Conservation (phyloP, 2,888 invertebrate species). For the Adelphocoris suturalis region DNA sequence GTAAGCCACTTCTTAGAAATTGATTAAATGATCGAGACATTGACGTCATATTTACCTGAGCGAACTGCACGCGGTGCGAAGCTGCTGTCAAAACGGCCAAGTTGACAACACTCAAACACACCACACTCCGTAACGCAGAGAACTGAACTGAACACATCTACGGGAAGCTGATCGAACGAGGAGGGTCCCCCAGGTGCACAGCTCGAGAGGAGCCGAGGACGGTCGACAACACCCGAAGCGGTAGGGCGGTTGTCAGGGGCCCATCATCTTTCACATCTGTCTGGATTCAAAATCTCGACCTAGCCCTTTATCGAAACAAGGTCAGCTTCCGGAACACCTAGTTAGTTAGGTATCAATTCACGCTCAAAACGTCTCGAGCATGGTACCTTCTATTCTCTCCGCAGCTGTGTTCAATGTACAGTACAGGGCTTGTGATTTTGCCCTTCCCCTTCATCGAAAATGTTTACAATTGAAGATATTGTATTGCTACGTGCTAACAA, state of each 20-base stretch:
- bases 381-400: no score
- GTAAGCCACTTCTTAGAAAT: no score
- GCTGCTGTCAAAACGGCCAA: not conserved
- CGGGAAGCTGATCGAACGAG: constrained; percentile 32
- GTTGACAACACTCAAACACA: not conserved
- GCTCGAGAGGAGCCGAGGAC: not conserved
- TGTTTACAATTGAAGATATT: no score
- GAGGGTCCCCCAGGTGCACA: constrained; percentile 24
- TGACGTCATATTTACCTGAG: not conserved
- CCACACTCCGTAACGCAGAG: not conserved
- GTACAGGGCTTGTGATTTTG: no score
- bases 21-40: no score
- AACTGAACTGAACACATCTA: not conserved
- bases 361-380: no score
- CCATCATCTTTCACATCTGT: not conserved
- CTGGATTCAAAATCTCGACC: constrained; percentile 21
- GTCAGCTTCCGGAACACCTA: constrained; percentile 1
- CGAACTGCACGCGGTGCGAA: constrained; percentile 36
- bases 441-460: no score
- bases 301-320: not conserved
- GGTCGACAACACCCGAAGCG: not conserved
- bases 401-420: no score
- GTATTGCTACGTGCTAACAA: no score
- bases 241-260: constrained; percentile 27
- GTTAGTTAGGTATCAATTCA: no score